These are phyloP conservation scores for Platichthys flesus DNA, from an alignment of 2,113 vertebrate genomes.

Conservation along the genomic window DNA sequence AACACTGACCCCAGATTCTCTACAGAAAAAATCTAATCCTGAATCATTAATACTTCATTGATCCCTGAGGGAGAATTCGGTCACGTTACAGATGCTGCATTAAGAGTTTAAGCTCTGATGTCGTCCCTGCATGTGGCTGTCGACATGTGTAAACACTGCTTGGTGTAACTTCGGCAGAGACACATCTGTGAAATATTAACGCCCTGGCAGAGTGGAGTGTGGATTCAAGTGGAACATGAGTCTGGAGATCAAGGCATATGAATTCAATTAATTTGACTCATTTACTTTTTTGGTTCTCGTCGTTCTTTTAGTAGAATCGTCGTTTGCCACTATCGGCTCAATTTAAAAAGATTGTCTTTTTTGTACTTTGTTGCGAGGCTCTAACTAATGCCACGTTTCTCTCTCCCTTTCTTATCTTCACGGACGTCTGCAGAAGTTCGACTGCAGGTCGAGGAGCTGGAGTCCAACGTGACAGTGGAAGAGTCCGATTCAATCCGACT, in stretches of 20 bases:
- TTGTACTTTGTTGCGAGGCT: background rate
- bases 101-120: too few species aligned
- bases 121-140: too few species aligned
- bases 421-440: constrained; percentile 82
- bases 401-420: background rate
- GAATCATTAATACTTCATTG: background rate
- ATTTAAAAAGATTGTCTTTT: too few species aligned
- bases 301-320: background rate
- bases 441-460: constrained; percentile 90
- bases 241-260: background rate
- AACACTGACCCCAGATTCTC: background rate
- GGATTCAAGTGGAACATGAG: background rate
- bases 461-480: constrained; percentile 87
- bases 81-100: too few species aligned
- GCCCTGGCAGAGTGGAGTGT: background rate
- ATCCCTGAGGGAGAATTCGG: too few species aligned
- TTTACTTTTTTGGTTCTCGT: background rate
- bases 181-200: background rate
- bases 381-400: background rate
- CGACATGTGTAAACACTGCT: background rate
- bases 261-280: background rate
- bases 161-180: background rate
- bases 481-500: constrained; percentile 88
- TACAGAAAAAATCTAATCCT: background rate
- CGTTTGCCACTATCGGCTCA: background rate